These are phyloP conservation scores for Baronia brevicornis DNA, from an alignment of 2,888 invertebrate species.

Conservation along the genomic window DNA sequence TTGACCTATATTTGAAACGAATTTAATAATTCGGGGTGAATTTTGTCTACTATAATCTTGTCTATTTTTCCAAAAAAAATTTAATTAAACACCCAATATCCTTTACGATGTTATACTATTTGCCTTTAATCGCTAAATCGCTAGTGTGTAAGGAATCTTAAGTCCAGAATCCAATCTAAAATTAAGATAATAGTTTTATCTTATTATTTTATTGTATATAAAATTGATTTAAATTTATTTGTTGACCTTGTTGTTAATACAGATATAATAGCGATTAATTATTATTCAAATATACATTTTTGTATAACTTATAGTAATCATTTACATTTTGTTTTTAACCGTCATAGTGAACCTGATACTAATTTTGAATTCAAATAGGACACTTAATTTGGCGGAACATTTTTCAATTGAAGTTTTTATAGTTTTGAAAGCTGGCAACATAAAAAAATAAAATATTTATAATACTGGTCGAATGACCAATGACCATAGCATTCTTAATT, in stretches of 20 bases:
- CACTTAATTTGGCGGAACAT: conserved; percentile 41
- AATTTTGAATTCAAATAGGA: conserved; percentile 39
- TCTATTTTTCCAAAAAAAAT: too few species aligned
- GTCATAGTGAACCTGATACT: conserved; percentile 49
- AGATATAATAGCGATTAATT: conserved; percentile 38
- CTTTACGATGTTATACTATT: too few species aligned
- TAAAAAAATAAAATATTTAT: conserved; percentile 9
- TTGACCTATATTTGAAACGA: too few species aligned
- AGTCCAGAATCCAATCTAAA: too few species aligned
- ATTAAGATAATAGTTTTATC: conserved; percentile 26
- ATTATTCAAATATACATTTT: conserved; percentile 43
- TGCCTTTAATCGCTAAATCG: too few species aligned
- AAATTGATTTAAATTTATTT: conserved; percentile 46
- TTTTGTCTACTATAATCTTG: too few species aligned
- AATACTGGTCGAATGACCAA: conserved; percentile 14
- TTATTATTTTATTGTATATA: conserved; percentile 59
- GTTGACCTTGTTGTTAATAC: conserved; percentile 59
- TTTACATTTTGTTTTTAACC: conserved; percentile 46
- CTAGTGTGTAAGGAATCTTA: conserved; percentile 11
- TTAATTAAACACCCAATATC: too few species aligned
- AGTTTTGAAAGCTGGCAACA: conserved; percentile 2
- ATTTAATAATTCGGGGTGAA: too few species aligned
- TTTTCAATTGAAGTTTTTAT: conserved; percentile 28
- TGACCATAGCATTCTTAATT: too few species aligned
- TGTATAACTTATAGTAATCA: conserved; percentile 33